Percentiles rank a stretch among this genome's conserved stretches.
These are phyloP conservation scores for Diuraphis noxia DNA, from an alignment of 1,140 invertebrate species.

Conservation along the genomic window DNA sequence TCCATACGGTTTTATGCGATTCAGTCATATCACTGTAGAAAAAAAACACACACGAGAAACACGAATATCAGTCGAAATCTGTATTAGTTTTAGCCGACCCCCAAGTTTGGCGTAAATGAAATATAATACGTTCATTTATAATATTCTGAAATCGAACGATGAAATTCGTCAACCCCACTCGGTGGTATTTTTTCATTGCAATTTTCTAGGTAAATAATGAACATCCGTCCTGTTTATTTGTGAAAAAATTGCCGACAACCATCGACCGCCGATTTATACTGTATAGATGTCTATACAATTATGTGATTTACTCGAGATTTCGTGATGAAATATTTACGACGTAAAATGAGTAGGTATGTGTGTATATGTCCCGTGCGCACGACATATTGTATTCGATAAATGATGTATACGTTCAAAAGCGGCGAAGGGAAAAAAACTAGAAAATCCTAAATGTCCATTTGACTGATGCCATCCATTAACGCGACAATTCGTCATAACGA, in stretches of 20 bases:
- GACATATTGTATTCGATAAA: neutral
- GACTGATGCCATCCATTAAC: conserved; percentile 43
- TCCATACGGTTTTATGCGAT: neutral
- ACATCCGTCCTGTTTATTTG: no score
- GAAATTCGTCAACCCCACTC: no score
- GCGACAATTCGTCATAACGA: conserved; percentile 14
- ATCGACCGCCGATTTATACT: no score
- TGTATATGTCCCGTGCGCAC: neutral
- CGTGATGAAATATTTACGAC: neutral
- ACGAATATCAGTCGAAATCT: neutral
- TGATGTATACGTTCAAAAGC: neutral
- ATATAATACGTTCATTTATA: no score
- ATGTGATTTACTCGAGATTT: neutral
- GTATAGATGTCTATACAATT: neutral
- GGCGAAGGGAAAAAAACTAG: neutral
- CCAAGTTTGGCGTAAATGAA: no score
- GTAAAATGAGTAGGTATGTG: no score
- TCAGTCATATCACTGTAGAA: neutral
- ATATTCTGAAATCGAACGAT: no score
- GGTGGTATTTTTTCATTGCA: no score
- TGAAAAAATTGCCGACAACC: no score
- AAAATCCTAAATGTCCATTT: conserved; percentile 2
- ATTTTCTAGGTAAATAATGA: no score
- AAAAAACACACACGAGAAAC: neutral
- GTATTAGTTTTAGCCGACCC: neutral